Percentiles rank a stretch among this genome's conserved stretches.
Conservation (phyloP, 2,888 invertebrate species). For the Corythucha ciliata region DNA sequence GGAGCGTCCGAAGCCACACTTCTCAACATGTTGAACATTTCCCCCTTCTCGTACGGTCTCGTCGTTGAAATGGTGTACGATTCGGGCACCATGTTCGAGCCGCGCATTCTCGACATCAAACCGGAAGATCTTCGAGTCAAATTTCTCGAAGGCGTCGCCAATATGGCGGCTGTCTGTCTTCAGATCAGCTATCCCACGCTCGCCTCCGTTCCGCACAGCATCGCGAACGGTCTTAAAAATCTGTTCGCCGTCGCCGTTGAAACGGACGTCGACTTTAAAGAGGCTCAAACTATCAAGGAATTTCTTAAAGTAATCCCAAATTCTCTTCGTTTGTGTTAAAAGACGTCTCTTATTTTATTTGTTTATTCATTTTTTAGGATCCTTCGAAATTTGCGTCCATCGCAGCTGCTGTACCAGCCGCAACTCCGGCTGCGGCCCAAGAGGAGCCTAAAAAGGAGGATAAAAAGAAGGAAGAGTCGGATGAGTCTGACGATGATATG, state of each 20-base stretch:
- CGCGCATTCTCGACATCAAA: slow-evolving; percentile 95
- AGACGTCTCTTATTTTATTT: not conserved
- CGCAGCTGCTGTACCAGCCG: slow-evolving; percentile 49
- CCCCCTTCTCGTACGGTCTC: slow-evolving; percentile 98
- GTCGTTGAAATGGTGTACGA: slow-evolving; percentile 95
- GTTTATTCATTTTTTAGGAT: slow-evolving; percentile 50
- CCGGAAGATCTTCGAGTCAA: slow-evolving; percentile 86
- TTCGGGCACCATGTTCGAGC: slow-evolving; percentile 94
- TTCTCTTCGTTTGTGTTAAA: not conserved
- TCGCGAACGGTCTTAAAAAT: slow-evolving; percentile 97
- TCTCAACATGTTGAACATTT: slow-evolving; percentile 99
- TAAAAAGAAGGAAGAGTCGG: slow-evolving; percentile 77
- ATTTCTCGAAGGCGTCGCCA: slow-evolving; percentile 80
- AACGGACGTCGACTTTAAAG: slow-evolving; percentile 91
- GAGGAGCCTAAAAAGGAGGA: slow-evolving; percentile 54
- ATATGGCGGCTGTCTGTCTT: slow-evolving; percentile 88
- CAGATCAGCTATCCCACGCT: slow-evolving; percentile 93
- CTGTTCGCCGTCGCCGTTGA: slow-evolving; percentile 91
- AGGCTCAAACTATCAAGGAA: slow-evolving; percentile 86
- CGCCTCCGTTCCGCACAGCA: slow-evolving; percentile 94
- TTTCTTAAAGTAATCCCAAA: slow-evolving; percentile 77
- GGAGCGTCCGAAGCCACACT: slow-evolving; percentile 98
- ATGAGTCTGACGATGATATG: slow-evolving; percentile 91
- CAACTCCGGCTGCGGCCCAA: slow-evolving; percentile 53
- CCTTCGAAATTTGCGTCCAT: slow-evolving; percentile 83